Base-by-base conservation (phyloP, 1,140 invertebrate genomes). In the Laupala kohalensis region DNA sequence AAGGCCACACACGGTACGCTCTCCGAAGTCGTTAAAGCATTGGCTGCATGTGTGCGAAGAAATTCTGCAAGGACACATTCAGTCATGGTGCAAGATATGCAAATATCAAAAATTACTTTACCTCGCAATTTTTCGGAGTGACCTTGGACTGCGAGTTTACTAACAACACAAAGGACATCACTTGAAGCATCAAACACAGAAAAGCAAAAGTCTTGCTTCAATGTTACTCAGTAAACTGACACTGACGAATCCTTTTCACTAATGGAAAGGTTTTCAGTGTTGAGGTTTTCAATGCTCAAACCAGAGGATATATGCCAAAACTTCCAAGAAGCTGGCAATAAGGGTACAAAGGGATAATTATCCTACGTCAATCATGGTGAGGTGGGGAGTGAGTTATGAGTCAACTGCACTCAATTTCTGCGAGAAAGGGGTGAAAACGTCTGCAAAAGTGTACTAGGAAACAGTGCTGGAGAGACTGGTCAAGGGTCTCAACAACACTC, bases 181-280 rank as follows among this genome's bases (percentile, higher is more conserved):
- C 26, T 26, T 67, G 66, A 67, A 25, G 26, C 66, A 27, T 27
- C 66, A 67, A 27, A 26, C 66, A 25, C 66, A n/a, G 23, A 5
- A 67, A 67, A 67, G 19, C 27, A 4, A 67, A 67, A 15, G 23
- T 3, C 24, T 67, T 67, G 27, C 66, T 27, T 67, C 23, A 12
- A 26, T 25, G 66, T 25, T 67, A 67, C 66, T 19, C 66, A 67
- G 66, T 19, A 67, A 67, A 67, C 27, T 3, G 66, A 5, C 66
- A 67, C 66, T 26, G 66, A 6, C 66, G 6, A 67, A 67, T 71
- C 15, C 62, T 74, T 26, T 74, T 74, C 19, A 70, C 53, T 25
- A 68, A 74, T 37, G 73, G 67, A 29, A 74, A 72, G 69, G 67
- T 72, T 70, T 74, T 74, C 28, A 74, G 37, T 27, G 69, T 69